Evolutionary conservation across 2,797 vertebrate genomes (phyloP).

Genomic region (Crotalus adamanteus): DNA sequence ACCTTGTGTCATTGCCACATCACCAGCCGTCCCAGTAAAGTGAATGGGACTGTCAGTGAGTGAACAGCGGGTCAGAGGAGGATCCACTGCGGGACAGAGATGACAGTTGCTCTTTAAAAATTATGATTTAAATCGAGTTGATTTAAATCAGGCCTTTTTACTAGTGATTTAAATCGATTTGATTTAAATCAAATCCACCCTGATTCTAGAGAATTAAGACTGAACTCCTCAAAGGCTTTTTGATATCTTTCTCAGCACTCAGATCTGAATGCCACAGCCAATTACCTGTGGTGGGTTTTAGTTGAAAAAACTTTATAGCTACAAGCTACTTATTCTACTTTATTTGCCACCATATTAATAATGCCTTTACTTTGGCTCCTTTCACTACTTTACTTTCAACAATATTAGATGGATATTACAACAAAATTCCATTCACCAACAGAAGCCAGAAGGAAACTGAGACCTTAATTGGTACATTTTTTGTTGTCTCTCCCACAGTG

Average conservation of each 20-base stretch:
- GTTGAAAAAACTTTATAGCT: background rate
- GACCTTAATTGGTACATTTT: background rate
- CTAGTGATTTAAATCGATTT: too few species aligned
- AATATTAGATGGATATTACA: background rate
- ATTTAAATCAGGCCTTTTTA: too few species aligned
- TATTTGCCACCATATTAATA: background rate
- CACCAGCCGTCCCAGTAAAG: too few species aligned
- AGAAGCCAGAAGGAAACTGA: background rate
- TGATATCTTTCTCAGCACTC: background rate
- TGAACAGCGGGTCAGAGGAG: too few species aligned
- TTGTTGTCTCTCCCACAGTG: background rate
- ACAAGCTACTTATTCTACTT: background rate
- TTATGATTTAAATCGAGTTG: too few species aligned
- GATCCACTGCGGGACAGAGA: too few species aligned
- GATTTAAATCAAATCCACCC: too few species aligned
- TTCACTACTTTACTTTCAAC: background rate
- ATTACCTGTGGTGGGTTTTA: background rate
- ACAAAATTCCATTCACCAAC: background rate
- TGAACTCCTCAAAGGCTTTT: background rate
- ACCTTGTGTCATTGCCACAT: too few species aligned
- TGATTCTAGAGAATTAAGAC: background rate
- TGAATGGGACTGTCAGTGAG: too few species aligned
- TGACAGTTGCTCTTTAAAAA: too few species aligned
- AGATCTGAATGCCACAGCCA: background rate
- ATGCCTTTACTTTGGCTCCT: background rate